Evolutionary conservation across 2,888 invertebrate genomes (phyloP).

Genomic region (Thelaira solivaga): DNA sequence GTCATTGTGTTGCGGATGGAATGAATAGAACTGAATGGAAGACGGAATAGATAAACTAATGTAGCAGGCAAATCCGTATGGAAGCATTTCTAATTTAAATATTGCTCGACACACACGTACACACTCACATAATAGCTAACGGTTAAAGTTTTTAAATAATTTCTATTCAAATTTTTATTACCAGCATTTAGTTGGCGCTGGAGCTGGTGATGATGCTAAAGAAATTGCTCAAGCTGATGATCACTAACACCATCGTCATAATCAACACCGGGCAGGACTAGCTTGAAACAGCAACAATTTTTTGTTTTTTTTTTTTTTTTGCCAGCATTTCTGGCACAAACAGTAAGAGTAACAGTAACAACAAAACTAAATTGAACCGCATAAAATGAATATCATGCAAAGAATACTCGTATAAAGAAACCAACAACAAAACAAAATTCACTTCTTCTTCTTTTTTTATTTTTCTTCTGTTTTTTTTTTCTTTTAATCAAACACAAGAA

Average conservation of each 20-base stretch:
- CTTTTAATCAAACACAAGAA: slow-evolving; percentile 48
- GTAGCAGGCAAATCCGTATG: not conserved
- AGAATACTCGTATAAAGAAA: too few species aligned
- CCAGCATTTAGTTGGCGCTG: slow-evolving; percentile 54
- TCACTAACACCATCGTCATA: not conserved
- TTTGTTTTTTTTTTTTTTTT: too few species aligned
- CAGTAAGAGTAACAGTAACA: slow-evolving; percentile 45
- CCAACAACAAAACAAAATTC: slow-evolving; percentile 4
- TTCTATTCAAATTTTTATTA: slow-evolving; percentile 76
- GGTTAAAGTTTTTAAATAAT: slow-evolving; percentile 73
- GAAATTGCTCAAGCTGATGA: too few species aligned
- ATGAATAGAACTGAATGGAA: slow-evolving; percentile 6
- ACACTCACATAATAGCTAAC: slow-evolving; percentile 65
- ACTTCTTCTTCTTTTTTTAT: slow-evolving; percentile 7
- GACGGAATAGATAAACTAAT: not conserved
- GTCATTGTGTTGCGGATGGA: slow-evolving; percentile 23
- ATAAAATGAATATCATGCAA: slow-evolving; percentile 46
- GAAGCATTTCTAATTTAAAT: slow-evolving; percentile 4
- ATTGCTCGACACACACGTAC: not conserved
- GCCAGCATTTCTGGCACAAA: slow-evolving; percentile 38
- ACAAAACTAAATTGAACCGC: slow-evolving; percentile 15
- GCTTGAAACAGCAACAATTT: too few species aligned
- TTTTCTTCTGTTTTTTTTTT: not conserved
- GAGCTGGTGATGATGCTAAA: not conserved
- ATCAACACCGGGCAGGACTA: slow-evolving; percentile 2